Percentiles rank a stretch among this genome's conserved stretches.
Evolutionary conservation across 2,888 invertebrate genomes (phyloP).

Genomic region (Luperina testacea): DNA sequence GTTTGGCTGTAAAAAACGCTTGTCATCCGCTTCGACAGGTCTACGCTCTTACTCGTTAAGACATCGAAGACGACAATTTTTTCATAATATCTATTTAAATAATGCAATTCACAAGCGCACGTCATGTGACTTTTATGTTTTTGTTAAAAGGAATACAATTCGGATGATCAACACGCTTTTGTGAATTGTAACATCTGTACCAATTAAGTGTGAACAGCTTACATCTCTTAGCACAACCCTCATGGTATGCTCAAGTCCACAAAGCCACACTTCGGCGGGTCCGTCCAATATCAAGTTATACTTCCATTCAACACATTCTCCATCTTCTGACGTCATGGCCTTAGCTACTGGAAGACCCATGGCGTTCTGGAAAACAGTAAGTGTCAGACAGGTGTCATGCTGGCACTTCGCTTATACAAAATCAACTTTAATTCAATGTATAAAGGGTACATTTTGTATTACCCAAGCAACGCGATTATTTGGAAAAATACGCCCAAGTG

Average conservation of each 20-base stretch:
- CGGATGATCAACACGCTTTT: neutral
- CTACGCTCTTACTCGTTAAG: neutral
- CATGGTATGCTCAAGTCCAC: conserved; percentile 92
- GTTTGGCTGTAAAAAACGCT: neutral
- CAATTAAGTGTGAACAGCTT: conserved; percentile 42
- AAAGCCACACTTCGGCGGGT: conserved; percentile 95
- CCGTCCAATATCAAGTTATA: conserved; percentile 93
- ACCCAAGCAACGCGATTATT: neutral
- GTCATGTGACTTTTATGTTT: too few species aligned
- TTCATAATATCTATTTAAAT: neutral
- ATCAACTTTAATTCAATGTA: neutral
- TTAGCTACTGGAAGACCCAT: conserved; percentile 85
- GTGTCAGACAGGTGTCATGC: neutral
- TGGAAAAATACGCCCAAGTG: neutral
- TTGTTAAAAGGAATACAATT: neutral
- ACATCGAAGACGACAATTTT: neutral
- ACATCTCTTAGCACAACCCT: conserved; percentile 89
- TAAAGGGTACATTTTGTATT: neutral
- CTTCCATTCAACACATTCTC: conserved; percentile 94
- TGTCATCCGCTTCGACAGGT: neutral
- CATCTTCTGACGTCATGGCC: conserved; percentile 96
- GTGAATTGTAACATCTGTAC: conserved; percentile 39
- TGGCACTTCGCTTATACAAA: neutral
- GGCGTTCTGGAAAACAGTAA: conserved; percentile 77
- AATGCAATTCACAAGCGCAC: neutral